Evolutionary conservation across 2,888 invertebrate genomes (phyloP).

Genomic region (Rotaria sp.): DNA sequence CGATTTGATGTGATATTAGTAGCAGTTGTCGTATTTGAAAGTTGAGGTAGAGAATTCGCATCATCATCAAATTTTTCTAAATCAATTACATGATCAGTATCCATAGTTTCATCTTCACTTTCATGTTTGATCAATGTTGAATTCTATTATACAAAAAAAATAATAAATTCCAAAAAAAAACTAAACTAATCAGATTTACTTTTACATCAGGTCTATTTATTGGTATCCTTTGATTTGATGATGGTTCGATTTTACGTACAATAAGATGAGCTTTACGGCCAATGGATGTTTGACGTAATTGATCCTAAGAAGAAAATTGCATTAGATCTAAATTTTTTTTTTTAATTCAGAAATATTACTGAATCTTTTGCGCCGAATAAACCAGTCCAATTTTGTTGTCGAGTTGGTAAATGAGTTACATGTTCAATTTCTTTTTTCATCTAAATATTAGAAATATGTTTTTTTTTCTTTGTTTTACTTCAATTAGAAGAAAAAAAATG

Average conservation of each 20-base stretch:
- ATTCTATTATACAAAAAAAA: not conserved
- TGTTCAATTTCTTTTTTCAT: conserved; percentile 10
- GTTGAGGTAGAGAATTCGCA: not conserved
- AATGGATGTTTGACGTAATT: not conserved
- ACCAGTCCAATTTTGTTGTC: not conserved
- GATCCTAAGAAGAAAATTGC: not conserved
- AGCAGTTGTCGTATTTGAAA: not conserved
- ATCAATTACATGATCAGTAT: not conserved
- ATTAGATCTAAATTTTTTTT: not conserved
- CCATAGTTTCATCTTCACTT: not conserved
- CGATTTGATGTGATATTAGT: not conserved
- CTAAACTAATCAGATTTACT: not conserved
- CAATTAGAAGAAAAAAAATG: not conserved
- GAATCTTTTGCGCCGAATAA: not conserved
- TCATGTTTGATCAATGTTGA: not conserved
- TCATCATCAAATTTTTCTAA: not conserved
- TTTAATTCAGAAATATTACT: not conserved
- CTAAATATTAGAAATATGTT: not conserved
- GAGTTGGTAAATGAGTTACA: not conserved
- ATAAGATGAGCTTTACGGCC: not conserved
- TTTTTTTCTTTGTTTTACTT: not conserved
- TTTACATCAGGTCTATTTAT: not conserved
- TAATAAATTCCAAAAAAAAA: not conserved
- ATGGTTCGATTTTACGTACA: not conserved
- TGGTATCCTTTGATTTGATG: not conserved